phyloP scores from a whole-genome alignment of 2,888 invertebrate species.

The Diplazon laetatorius region DNA sequence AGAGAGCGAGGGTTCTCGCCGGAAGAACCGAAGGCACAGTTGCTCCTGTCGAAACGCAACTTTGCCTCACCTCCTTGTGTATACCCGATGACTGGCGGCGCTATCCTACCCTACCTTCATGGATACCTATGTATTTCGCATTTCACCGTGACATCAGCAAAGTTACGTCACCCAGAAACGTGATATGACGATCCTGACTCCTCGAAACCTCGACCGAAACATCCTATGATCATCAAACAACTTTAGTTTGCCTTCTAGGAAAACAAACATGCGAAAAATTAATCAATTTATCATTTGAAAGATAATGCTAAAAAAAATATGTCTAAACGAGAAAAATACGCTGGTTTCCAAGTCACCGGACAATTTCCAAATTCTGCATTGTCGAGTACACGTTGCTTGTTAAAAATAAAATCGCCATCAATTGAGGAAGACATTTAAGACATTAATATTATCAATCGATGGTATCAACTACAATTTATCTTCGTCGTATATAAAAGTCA shows the following conservation, averaged over 20 bases:
- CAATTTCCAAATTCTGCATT: no score
- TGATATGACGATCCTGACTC: constrained; percentile 4
- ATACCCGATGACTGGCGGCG: constrained; percentile 30
- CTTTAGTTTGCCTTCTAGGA: not conserved
- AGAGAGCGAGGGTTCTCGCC: constrained; percentile 65
- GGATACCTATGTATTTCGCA: constrained; percentile 50
- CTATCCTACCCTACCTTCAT: constrained; percentile 11
- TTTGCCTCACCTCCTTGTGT: constrained; percentile 41
- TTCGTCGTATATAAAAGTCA: no score
- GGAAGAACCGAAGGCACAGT: constrained; percentile 52
- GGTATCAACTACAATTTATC: no score
- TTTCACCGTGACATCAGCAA: constrained; percentile 29
- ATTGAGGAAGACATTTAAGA: no score
- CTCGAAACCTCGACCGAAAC: not conserved
- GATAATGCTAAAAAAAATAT: no score
- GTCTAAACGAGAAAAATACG: no score
- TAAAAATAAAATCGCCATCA: no score
- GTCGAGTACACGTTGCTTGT: no score
- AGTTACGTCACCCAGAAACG: constrained; percentile 12
- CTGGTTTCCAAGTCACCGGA: no score
- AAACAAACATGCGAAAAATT: no score
- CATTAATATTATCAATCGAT: no score
- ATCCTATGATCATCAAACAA: not conserved
- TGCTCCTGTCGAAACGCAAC: constrained; percentile 45
- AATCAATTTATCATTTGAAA: no score